Conservation (phyloP, 53 echinoderm and acorn worm genomes). For the Luidia sarsii region DNA sequence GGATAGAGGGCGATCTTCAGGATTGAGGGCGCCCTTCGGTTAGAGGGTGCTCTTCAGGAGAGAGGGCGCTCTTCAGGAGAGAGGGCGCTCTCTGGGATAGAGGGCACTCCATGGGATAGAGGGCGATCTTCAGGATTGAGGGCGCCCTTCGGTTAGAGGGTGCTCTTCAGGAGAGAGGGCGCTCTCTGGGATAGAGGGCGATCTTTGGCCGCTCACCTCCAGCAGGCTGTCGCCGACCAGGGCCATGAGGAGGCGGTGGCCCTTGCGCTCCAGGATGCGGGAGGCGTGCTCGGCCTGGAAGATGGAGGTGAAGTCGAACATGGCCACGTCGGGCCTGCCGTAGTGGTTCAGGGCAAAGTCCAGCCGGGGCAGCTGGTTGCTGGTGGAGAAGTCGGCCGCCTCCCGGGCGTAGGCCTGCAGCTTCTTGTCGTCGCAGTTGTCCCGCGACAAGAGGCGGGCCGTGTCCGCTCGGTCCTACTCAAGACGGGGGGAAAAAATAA, state of each 20-base stretch:
- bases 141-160: too few relatives aligned
- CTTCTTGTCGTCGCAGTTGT: conserved; percentile 77
- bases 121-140: too few relatives aligned
- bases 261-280: conserved; percentile 76
- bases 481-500: too few relatives aligned
- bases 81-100: too few relatives aligned
- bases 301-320: conserved; percentile 98
- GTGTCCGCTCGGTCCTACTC: conserved; percentile 87
- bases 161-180: too few relatives aligned
- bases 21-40: too few relatives aligned
- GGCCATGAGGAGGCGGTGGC: conserved; percentile 73
- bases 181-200: too few relatives aligned
- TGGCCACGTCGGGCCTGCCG: conserved; percentile 92
- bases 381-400: conserved; percentile 97
- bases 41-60: too few relatives aligned
- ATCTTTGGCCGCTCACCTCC: conserved; percentile 74
- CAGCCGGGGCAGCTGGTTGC: conserved; percentile 75
- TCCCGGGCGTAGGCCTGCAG: conserved; percentile 84
- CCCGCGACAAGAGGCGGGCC: conserved; percentile 62
- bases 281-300: conserved; percentile 92
- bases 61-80: too few relatives aligned
- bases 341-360: conserved; percentile 98
- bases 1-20: too few relatives aligned
- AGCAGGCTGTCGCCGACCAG: conserved; percentile 92
- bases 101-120: too few relatives aligned